Evolutionary conservation across 2,888 invertebrate genomes (phyloP), one percentile per base, ranked within the genome.

Genomic region (Catocala nupta): DNA sequence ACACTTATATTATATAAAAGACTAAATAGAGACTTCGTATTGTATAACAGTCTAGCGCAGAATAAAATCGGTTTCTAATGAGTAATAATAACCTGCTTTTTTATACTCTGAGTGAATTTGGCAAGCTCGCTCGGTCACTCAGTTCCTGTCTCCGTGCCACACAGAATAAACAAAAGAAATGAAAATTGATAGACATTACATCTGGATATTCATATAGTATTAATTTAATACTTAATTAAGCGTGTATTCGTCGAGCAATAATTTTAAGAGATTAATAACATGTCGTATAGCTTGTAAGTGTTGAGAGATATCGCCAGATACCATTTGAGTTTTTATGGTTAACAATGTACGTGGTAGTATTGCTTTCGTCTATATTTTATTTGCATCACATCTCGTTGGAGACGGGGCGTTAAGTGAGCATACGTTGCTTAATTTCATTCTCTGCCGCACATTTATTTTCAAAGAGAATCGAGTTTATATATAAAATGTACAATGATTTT

Each of bases 191-290:
- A 54, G 61, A 55, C 68, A 64, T 66, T 65, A 56, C 68, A 62
- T n/a, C n/a, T 65, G 55, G 50, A 47, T 55, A 59, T 45, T 53
- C 36, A 39, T 13, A 52, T 39, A 52, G 12, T 16, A 6, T 36
- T 63, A 54, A 50, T 63, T 56, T 64, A 59, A 16, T 53, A 62
- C 33, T 47, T 51, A 59, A 50, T 62, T 70, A 48, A n/a, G 52
- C 66, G 77, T 78, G 75, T 77, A 76, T 83, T 77, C 72, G 48
- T 64, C 67, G 49, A 75, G 79, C 76, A 81, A 81, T 83, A 77
- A 75, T 72, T 65, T 58, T 60, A 44, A 44, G 44, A 52, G 47
- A 56, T 58, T 52, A 68, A 49, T 47, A 59, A 9, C n/a, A 48
- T 53, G 48, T 49, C 11, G 34, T 25, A 36, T 49, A 55, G 11